Conservation (phyloP, 2,888 invertebrate genomes). For the Aphelenchoides bicaudatus region DNA sequence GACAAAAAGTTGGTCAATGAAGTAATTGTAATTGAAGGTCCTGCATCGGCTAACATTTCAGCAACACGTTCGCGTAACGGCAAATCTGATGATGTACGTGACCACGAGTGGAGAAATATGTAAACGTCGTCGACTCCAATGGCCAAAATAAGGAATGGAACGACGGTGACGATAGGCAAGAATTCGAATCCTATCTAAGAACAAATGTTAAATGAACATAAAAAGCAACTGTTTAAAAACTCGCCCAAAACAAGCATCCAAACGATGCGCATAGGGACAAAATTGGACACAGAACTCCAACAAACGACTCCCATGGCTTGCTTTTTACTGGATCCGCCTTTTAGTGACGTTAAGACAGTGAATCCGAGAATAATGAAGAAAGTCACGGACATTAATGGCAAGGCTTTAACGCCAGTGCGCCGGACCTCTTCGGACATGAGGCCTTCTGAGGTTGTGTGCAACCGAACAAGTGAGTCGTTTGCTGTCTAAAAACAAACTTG, state of each 20-base stretch:
- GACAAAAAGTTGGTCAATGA: conserved; percentile 58
- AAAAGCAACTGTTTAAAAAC: conserved; percentile 14
- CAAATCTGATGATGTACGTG: conserved; percentile 41
- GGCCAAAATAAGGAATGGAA: conserved; percentile 58
- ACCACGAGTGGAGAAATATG: conserved; percentile 60
- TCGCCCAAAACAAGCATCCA: conserved; percentile 56
- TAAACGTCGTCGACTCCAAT: conserved; percentile 60
- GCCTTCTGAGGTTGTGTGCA: conserved; percentile 54
- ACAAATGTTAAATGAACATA: not conserved
- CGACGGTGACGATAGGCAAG: conserved; percentile 58
- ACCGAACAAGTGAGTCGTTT: conserved; percentile 45
- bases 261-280: conserved; percentile 56
- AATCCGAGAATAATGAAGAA: conserved; percentile 54
- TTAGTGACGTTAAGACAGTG: conserved; percentile 46
- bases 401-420: conserved; percentile 54
- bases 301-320: conserved; percentile 57
- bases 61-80: conserved; percentile 43
- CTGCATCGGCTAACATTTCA: conserved; percentile 54
- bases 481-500: conserved; percentile 41
- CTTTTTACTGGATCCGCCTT: conserved; percentile 37
- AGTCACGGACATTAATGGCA: conserved; percentile 55
- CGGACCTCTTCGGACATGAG: conserved; percentile 58
- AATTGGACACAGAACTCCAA: conserved; percentile 58
- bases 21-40: conserved; percentile 59
- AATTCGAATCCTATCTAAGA: conserved; percentile 56